Evolutionary conservation across 2,888 invertebrate species (phyloP), one percentile per base, ranked within the genome.

Genomic region (Tryphoninae sp.): DNA sequence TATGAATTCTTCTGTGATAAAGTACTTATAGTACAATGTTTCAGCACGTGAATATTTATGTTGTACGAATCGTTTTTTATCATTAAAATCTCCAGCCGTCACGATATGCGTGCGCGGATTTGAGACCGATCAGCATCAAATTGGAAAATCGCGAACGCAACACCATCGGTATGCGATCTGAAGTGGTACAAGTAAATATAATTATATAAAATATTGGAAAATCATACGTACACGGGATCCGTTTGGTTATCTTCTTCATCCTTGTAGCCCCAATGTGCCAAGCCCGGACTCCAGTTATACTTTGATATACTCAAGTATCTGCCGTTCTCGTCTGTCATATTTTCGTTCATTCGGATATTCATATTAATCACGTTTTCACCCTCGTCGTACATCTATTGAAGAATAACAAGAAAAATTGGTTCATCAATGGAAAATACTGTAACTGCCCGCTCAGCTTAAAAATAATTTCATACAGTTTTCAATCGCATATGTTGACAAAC

Each of bases 261-360:
- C 0, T 89, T 91, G 87, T 93, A 96, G 0, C 95, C 95, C 94
- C 97, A 97, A 75, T 95, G 94, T 0, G 92, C 88, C 0, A 97
- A 92, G 0, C 96, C 96, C 0, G 94, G 93, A 1, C 93, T 93
- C 0, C 95, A 94, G 87, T 96, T 96, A 69, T 88, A 89, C 2
- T 80, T 82, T 13, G 90, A 84, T 55, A 91, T 89, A 61, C 90
- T 90, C 64, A 92, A 83, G 69, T 92, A 91, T 53, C 92, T 87
- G 0, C 88, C 90, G 2, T 82, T 59, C 51, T 92, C 92, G 0
- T 90, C 86, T 0, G 85, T 51, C 90, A 89, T 91, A 45, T 92
- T 86, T 11, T 88, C 59, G 26, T 88, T 90, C 4, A 81, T 80
- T 42, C 84, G 85, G 6, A 94, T 84, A 84, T 93, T 92, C 89